Evolutionary conservation across 2,888 invertebrate genomes (phyloP), one percentile per base, ranked within the genome.

Genomic region (Dicyrtomina minuta): DNA sequence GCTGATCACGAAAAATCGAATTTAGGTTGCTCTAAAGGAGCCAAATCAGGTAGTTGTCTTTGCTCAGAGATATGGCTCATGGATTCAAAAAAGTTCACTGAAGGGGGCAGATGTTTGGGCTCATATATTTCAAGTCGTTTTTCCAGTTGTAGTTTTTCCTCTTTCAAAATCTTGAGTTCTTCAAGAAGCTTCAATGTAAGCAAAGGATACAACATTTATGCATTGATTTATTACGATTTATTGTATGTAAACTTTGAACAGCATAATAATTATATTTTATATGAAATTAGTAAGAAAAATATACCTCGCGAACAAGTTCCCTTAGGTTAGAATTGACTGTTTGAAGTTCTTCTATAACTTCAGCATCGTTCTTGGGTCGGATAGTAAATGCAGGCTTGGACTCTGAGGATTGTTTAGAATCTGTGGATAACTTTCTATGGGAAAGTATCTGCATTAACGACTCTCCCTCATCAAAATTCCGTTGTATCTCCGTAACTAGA

Each of bases 261-360:
- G 24, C 55, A 17, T 24, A 3, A 24, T 13, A 5, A 55, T 4
- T 3, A 5, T 17, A 8, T 20, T 15, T 55, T 26, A 22, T 20
- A 58, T 26, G 20, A 39, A 6, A 56, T 2, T 33, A 27, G n/a
- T 26, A 59, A 39, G 39, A 39, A 20, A 27, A 17, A 4, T 41
- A 59, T 59, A 77, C 78, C 59, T 72, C 67, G 49, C 71, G 71
- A n/a, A 78, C 78, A 13, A 77, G 69, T 17, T 71, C 60, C 10
- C 74, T 44, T 0, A 78, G 72, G 69, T 75, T 76, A n/a, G 72
- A 67, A 58, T 77, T 78, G 2, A 76, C 74, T 41, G 70, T 74
- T 66, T 73, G 72, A 13, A 77, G 58, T 55, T 78, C 78, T 61
- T 78, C 78, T 66, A 78, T 78, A 13, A 77, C 72, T 51, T 76